Evolutionary conservation across 2,113 vertebrate species (phyloP), one percentile per base, ranked within the genome.

Genomic region (Loxodonta africana): DNA sequence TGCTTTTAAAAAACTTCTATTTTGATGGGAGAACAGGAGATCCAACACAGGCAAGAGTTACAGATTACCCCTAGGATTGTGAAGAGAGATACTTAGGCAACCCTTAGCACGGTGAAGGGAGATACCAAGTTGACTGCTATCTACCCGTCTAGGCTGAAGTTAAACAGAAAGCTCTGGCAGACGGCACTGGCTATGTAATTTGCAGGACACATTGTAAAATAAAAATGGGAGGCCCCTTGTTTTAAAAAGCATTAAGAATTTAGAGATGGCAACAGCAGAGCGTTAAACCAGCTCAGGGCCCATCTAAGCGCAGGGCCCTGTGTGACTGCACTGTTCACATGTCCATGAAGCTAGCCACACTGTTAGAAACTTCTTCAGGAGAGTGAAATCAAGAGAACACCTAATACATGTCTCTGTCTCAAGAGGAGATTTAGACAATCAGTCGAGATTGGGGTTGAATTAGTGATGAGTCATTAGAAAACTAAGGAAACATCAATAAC

Each of bases 361-460:
- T 74, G 8, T 18, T 60, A 89, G 8, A 81, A 15, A 65, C 30
- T 3, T 48, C 65, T 81, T 89, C 3, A 71, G 37, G 53, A 91
- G 71, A 23, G 78, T 8, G 21, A 82, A 95, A 90, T 60, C 3
- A 6, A 94, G 57, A 88, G 57, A 73, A 48, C 6, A 46, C 0
- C 0, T 71, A 12, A 8, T 1, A 5, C 73, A 83, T 57, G 51
- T 96, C 84, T 41, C 63, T 63, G 2, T 69, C 73, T 91, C 6
- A 0, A 85, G 84, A 83, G 65, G 62, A 95, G 37, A 95, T 67
- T 91, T 88, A 93, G 65, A 95, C 62, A 95, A n/a, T 92, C 60
- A 90, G 82, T 65, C 15, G 57, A 91, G 73, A 83, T 2, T 83
- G 44, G 44, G 44, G 84, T n/a, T 88, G 53, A 88, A 84, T 94